Conservation (phyloP, 2,888 invertebrate genomes). For the Callosobruchus maculatus region DNA sequence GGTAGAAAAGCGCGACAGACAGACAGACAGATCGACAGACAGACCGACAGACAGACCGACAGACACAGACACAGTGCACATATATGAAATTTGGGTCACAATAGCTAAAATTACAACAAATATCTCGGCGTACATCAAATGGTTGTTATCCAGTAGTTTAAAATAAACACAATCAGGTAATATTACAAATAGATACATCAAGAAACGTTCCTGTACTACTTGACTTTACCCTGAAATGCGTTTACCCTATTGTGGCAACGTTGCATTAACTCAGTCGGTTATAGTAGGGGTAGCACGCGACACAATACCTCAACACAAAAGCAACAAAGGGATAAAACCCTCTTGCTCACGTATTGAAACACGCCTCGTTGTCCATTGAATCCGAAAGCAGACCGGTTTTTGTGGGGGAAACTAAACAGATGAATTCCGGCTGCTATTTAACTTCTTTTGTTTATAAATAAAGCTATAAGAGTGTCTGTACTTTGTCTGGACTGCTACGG, state of each 20-base stretch:
- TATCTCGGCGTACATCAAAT: too few relatives aligned
- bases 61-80: too few relatives aligned
- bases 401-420: neutral
- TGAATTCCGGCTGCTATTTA: neutral
- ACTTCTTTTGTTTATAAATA: neutral
- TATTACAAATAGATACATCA: too few relatives aligned
- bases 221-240: neutral
- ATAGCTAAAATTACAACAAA: too few relatives aligned
- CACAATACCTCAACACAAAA: neutral
- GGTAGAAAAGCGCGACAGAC: too few relatives aligned
- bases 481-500: neutral
- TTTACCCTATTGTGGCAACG: neutral
- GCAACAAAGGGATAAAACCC: neutral
- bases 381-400: neutral
- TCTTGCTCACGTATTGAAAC: neutral
- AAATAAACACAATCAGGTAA: too few relatives aligned
- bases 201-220: too few relatives aligned
- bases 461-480: too few relatives aligned
- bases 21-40: too few relatives aligned
- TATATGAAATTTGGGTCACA: too few relatives aligned
- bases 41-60: too few relatives aligned
- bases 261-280: neutral
- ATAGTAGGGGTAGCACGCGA: neutral
- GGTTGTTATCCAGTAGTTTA: too few relatives aligned
- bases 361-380: neutral